These are phyloP conservation scores for Harpagifer antarcticus DNA, from an alignment of 2,797 vertebrate species.

Conservation along the genomic window DNA sequence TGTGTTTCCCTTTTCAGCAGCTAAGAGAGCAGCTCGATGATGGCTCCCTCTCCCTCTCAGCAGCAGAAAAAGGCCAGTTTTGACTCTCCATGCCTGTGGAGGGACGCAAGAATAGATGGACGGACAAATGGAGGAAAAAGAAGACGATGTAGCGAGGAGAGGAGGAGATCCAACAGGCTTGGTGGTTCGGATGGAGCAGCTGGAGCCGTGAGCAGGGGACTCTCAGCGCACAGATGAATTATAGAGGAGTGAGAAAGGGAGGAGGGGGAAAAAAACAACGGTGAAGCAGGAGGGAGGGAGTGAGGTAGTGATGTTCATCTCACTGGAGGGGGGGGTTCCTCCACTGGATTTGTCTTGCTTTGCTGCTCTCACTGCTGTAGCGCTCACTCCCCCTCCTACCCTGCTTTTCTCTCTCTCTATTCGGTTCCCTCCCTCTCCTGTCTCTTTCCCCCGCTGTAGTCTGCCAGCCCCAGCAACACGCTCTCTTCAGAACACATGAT, in stretches of 20 bases:
- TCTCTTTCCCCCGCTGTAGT: constrained; percentile 57
- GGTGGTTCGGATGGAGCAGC: constrained; percentile 75
- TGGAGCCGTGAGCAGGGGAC: constrained; percentile 71
- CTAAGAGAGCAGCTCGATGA: constrained; percentile 61
- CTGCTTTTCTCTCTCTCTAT: constrained; percentile 5
- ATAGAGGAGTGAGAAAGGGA: constrained; percentile 71
- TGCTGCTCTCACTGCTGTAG: constrained; percentile 71
- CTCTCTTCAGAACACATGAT: constrained; percentile 85
- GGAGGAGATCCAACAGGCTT: constrained; percentile 64
- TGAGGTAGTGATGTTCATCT: constrained; percentile 81
- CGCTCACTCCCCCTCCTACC: constrained; percentile 45
- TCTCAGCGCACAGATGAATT: constrained; percentile 82
- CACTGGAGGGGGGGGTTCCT: constrained; percentile 89
- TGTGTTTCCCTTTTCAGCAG: constrained; percentile 62
- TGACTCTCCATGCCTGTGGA: constrained; percentile 77
- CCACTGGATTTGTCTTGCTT: constrained; percentile 81
- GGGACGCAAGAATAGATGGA: constrained; percentile 6
- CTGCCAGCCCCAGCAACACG: constrained; percentile 82
- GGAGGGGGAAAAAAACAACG: constrained; percentile 63
- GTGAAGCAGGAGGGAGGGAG: constrained; percentile 65
- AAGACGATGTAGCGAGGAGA: constrained; percentile 17
- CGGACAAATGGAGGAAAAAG: constrained; percentile 28
- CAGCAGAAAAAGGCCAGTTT: constrained; percentile 65
- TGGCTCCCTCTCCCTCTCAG: constrained; percentile 66
- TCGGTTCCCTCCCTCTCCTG: constrained; percentile 24